Evolutionary conservation across 2,113 vertebrate genomes (phyloP).

Genomic region (Porphyrio hochstetteri): DNA sequence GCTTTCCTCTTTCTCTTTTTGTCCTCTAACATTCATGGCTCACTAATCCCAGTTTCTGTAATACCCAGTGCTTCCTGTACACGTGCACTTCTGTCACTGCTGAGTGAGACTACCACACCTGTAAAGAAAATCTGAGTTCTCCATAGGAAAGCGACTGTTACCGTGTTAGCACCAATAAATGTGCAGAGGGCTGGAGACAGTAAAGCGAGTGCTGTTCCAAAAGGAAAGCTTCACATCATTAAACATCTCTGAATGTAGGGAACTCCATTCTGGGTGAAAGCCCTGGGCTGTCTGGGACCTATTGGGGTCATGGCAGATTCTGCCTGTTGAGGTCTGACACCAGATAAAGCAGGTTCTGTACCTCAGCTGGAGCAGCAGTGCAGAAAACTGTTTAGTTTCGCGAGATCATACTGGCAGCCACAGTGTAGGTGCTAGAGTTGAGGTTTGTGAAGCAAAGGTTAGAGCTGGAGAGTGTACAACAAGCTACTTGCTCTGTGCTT

Average conservation of each 20-base stretch:
- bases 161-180: rapidly evolving
- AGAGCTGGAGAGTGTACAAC: background rate
- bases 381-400: too few relatives aligned
- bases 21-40: background rate
- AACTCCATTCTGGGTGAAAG: background rate
- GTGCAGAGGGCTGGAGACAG: background rate
- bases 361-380: background rate
- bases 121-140: background rate
- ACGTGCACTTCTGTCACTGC: background rate
- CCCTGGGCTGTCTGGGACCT: background rate
- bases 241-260: background rate
- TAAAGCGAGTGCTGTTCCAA: rapidly evolving
- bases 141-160: background rate
- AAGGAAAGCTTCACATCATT: background rate
- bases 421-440: rapidly evolving
- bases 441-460: background rate
- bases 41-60: background rate
- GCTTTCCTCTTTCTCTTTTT: background rate
- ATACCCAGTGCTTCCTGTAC: background rate
- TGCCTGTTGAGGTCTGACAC: background rate
- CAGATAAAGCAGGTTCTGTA: background rate
- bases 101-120: background rate
- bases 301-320: background rate
- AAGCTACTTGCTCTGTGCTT: background rate
- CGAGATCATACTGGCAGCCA: rapidly evolving